These are phyloP conservation scores for Cassiopea xamachana DNA, from an alignment of 30 jellyfish, hydroid and myxozoan species.

Conservation along the genomic window DNA sequence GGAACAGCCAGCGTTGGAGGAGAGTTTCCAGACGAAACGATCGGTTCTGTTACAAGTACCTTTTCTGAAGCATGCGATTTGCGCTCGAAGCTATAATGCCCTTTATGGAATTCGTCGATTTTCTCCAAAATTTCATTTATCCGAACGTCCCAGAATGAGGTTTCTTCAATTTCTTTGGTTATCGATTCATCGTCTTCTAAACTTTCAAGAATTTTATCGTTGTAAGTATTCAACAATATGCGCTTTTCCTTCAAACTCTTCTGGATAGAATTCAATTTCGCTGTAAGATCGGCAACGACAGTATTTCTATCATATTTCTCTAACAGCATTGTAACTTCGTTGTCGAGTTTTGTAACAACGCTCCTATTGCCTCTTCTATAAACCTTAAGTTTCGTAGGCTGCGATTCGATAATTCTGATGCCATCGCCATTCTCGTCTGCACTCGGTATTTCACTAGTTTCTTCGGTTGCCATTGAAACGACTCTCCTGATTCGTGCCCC, in stretches of 20 bases:
- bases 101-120: conserved; percentile 12
- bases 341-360: conserved; percentile 11
- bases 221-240: neutral
- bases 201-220: conserved; percentile 5
- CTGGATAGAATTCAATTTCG: neutral
- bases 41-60: neutral
- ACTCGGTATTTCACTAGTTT: neutral
- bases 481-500: neutral
- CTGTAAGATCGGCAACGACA: neutral
- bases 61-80: neutral
- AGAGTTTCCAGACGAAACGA: neutral
- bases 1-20: neutral
- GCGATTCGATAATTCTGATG: neutral
- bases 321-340: neutral
- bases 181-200: neutral
- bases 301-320: neutral
- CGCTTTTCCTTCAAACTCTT: neutral
- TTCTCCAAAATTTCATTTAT: neutral
- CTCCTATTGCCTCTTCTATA: conserved; percentile 2
- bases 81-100: neutral
- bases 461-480: neutral
- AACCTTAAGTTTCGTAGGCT: neutral
- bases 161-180: neutral
- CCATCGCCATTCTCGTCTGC: neutral
- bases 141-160: neutral